Evolutionary conservation across 2,797 vertebrate genomes (phyloP), one percentile per base, ranked within the genome.

Genomic region (Phrynocephalus forsythii): DNA sequence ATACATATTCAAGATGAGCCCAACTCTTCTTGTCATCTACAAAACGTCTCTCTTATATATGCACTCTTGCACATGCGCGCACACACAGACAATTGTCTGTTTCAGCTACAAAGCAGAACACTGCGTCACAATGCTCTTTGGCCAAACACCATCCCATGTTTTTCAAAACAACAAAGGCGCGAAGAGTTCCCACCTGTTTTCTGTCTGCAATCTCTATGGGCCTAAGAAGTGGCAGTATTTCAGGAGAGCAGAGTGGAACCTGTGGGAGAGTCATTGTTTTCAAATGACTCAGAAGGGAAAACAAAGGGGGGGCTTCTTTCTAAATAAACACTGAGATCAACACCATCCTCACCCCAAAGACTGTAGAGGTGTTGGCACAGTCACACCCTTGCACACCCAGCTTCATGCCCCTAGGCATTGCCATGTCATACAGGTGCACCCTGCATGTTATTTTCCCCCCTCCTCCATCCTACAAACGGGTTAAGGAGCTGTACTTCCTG

Each of bases 401-500:
- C 78, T 68, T 71, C 71, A 68, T 38, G 78, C 78, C 75, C 78
- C 44, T 75, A 22, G 48, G 24, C 24, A 11, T 81, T 72, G 38
- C 44, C 16, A 38, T 67, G 26, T 50, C 76, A 33, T 30, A 71
- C 30, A 44, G 38, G 33, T 1, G 30, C 76, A 86, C 89, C 85
- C 89, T 94, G 87, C 86, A 84, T 88, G 85, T 73, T 87, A 84
- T 85, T 16, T 63, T 20, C 72, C 38, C 20, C 75, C 38, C 79
- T 77, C 83, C 87, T 89, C 73, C 85, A 89, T 86, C 24, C 90
- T 89, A 87, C 88, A 85, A 71, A 78, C 91, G 63, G 71, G 30
- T 83, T 10, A 0, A 0, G 72, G 90, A 90, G 84, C 86, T 15
- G 50, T 76, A 71, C 87, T 33, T 89, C 66, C 89, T 28, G 52